A percentile compares a stretch with the other conserved stretches of the same genome.
Evolutionary conservation across 2,797 vertebrate species (phyloP).

Genomic region (Ficedula albicollis): DNA sequence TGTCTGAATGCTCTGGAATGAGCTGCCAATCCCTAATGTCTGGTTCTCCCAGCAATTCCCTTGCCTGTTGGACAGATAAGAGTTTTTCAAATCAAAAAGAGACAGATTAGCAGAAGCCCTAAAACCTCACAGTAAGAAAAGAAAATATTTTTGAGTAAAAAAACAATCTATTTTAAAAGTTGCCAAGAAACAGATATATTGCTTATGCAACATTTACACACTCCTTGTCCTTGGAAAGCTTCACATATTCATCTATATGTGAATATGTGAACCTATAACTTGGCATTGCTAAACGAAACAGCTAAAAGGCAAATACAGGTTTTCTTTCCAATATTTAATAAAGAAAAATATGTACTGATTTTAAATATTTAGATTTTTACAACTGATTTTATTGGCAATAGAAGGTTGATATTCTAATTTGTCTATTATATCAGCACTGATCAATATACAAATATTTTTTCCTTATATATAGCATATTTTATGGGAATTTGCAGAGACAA

Average conservation of each 20-base stretch:
- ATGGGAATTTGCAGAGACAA: neutral
- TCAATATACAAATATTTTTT: neutral
- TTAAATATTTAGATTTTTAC: neutral
- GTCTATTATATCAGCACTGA: neutral
- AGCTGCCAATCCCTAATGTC: neutral
- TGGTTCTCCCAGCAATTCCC: neutral
- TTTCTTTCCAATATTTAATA: neutral
- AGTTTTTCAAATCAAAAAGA: neutral
- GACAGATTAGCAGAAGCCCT: neutral
- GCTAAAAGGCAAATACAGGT: neutral
- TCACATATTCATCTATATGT: neutral
- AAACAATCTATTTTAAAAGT: neutral
- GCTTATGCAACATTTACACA: neutral
- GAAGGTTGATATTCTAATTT: neutral
- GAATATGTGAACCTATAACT: slow-evolving; percentile 5
- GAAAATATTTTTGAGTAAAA: neutral
- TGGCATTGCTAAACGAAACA: neutral
- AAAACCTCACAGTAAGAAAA: neutral
- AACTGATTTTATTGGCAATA: neutral
- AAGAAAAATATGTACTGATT: neutral
- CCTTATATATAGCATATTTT: neutral
- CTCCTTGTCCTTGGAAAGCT: slow-evolving; percentile 41
- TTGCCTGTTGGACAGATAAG: neutral
- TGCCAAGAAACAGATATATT: neutral
- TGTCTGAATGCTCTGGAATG: neutral